Evolutionary conservation across 2,888 invertebrate species (phyloP).

Genomic region (Camponotus fellah): DNA sequence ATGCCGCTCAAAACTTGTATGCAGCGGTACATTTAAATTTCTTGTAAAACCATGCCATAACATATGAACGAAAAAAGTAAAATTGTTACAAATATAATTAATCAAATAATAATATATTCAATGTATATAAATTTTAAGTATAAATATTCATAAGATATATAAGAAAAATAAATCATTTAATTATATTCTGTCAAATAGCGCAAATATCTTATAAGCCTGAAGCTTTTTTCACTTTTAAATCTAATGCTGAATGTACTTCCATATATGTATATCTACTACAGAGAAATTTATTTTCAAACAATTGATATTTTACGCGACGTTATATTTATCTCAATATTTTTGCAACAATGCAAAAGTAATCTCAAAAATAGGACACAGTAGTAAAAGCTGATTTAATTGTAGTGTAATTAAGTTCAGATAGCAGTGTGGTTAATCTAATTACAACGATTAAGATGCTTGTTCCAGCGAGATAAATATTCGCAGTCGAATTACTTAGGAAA

Average conservation of each 20-base stretch:
- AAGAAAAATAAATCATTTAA: background rate
- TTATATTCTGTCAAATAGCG: too few species aligned
- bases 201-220: background rate
- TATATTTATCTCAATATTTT: background rate
- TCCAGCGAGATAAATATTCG: background rate
- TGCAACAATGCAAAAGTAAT: slow-evolving; percentile 29
- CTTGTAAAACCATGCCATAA: background rate
- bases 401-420: slow-evolving; percentile 60
- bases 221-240: background rate
- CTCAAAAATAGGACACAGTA: slow-evolving; percentile 40
- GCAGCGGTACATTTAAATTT: background rate
- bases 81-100: background rate
- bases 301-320: background rate
- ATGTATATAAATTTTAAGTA: background rate
- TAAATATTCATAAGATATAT: background rate
- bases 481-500: slow-evolving; percentile 2
- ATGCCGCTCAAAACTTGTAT: background rate
- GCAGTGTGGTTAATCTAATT: slow-evolving; percentile 62
- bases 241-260: background rate
- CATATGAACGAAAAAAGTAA: background rate
- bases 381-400: slow-evolving; percentile 66
- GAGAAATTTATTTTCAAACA: background rate
- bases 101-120: background rate
- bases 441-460: slow-evolving; percentile 63
- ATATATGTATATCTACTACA: background rate